Evolutionary conservation across 2,113 vertebrate species (phyloP).

Genomic region (Miniopterus natalensis): DNA sequence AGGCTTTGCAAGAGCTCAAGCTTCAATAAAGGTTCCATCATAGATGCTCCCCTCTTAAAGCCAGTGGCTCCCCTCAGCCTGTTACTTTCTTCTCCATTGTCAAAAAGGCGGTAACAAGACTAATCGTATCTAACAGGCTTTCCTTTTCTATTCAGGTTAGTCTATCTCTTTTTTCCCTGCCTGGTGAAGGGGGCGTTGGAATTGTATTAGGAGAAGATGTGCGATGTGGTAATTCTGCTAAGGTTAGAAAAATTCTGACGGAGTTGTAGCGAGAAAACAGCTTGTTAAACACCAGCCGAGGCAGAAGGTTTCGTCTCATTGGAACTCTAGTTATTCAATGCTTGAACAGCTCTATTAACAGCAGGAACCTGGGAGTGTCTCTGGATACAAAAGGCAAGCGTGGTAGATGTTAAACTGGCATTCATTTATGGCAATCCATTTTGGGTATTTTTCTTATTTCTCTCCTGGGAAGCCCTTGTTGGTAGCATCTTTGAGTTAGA

Average conservation of each 20-base stretch:
- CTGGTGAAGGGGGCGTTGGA: not conserved
- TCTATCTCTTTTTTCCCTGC: slow-evolving; percentile 15
- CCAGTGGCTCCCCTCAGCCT: not conserved
- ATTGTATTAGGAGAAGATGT: slow-evolving; percentile 75
- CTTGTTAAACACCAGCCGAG: slow-evolving; percentile 89
- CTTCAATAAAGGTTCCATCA: not conserved
- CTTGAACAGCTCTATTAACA: slow-evolving; percentile 86
- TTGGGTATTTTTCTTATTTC: slow-evolving; percentile 83
- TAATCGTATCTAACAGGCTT: not conserved
- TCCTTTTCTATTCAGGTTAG: slow-evolving; percentile 43
- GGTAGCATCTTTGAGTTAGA: slow-evolving; percentile 80
- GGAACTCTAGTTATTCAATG: slow-evolving; percentile 86
- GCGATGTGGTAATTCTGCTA: slow-evolving; percentile 80
- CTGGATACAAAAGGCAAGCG: slow-evolving; percentile 82
- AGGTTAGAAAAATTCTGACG: slow-evolving; percentile 85
- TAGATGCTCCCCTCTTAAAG: not conserved
- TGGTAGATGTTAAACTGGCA: slow-evolving; percentile 86
- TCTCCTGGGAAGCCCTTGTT: slow-evolving; percentile 80
- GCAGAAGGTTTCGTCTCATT: slow-evolving; percentile 88
- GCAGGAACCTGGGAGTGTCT: slow-evolving; percentile 81
- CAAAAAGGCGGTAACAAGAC: not conserved
- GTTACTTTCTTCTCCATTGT: slow-evolving; percentile 27
- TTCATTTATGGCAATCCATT: slow-evolving; percentile 87
- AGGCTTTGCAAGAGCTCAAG: not conserved
- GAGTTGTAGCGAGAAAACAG: slow-evolving; percentile 86